Percentiles rank a stretch among this genome's conserved stretches.
These are phyloP conservation scores for Apodemus agrarius DNA, from an alignment of 2,797 vertebrate genomes.

Conservation along the genomic window DNA sequence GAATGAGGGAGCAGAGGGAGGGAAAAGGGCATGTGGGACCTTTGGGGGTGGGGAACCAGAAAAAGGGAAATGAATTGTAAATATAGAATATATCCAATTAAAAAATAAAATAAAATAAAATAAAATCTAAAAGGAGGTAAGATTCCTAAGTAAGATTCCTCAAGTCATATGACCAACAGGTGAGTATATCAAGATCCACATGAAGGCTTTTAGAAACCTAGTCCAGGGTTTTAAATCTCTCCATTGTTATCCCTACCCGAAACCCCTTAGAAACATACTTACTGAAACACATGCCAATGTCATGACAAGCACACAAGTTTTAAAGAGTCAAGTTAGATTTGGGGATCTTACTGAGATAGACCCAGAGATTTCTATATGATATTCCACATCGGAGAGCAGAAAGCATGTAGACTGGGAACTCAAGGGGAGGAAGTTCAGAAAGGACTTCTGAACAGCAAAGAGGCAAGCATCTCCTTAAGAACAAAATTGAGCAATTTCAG, in stretches of 20 bases:
- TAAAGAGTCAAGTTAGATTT: neutral
- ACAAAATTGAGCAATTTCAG: neutral
- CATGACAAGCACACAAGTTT: neutral
- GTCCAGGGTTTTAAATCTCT: neutral
- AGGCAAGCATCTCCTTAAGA: neutral
- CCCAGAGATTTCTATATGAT: neutral
- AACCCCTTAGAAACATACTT: neutral
- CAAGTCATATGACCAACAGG: neutral
- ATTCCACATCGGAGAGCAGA: neutral
- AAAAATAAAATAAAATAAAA: neutral
- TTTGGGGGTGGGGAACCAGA: no score
- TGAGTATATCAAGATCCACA: neutral
- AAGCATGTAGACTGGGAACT: neutral
- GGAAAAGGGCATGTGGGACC: no score
- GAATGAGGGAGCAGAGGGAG: no score
- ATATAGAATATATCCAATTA: no score
- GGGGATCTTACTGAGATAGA: neutral
- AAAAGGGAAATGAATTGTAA: no score
- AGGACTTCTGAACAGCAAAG: neutral
- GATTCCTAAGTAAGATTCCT: neutral
- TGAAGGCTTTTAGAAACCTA: neutral
- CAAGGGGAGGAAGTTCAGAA: neutral
- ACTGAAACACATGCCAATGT: neutral
- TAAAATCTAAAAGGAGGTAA: neutral
- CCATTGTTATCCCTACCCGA: neutral